Evolutionary conservation across 2,113 vertebrate genomes (phyloP), one percentile per base, ranked within the genome.

Genomic region (Damaliscus lunatus): DNA sequence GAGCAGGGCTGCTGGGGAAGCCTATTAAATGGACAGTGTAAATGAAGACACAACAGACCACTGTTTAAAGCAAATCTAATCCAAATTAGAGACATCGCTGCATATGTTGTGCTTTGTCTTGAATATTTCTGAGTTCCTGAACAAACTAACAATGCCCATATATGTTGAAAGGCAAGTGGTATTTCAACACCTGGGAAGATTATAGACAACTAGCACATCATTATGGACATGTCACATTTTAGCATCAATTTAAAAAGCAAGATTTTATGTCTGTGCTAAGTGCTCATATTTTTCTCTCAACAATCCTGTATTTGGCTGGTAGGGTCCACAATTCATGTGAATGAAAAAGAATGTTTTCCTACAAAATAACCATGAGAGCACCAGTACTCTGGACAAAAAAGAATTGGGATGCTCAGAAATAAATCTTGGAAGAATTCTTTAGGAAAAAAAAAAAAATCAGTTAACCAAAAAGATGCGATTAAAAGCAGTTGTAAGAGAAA

Each of bases 11-110:
- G 36, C 89, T 67, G n/a, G 85, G 74, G 50, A 94, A 93, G 15
- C 5, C 83, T 87, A 96, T 89, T 94, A 97, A 89, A 93, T 52
- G 83, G 93, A 90, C 78, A 93, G 25, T 53, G 71, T 96, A 89
- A 96, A 97, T 87, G 86, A 93, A 94, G 86, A 89, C 19, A 57
- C 46, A 89, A 81, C 4, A 94, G 52, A 88, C 31, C 29, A 94
- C 40, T 27, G 33, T 78, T 93, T 67, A 96, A 83, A 88, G 29
- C 78, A 93, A 96, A 94, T 86, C 43, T 88, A 91, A 94, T 3
- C 2, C 29, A 85, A 12, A 86, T 87, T 67, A 82, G 71, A 55
- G 36, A 55, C 15, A 93, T 87, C 62, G 52, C 17, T 50, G 15
- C 29, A 86, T 40, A 5, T 52, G 43, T 60, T 96, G 27, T 91